phyloP scores from a whole-genome alignment of 1,140 invertebrate species.

The Drosophila leontia region DNA sequence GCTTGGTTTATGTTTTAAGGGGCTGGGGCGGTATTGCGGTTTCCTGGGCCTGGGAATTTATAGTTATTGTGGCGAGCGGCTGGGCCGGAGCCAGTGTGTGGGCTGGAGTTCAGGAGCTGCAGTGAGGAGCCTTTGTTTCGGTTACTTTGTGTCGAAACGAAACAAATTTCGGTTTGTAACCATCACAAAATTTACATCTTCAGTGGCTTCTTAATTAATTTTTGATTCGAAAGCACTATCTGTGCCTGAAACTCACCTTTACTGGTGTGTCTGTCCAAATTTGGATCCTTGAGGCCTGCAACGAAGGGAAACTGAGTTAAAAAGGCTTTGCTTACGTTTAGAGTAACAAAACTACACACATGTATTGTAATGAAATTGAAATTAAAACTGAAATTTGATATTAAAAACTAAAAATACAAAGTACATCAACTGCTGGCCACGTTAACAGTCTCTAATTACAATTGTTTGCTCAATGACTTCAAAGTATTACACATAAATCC shows the following conservation, averaged over 20 bases:
- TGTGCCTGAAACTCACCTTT: constrained; percentile 60
- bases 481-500: not conserved
- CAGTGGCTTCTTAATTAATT: constrained; percentile 54
- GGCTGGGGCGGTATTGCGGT: constrained; percentile 31
- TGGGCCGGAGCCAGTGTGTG: constrained; percentile 32
- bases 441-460: constrained; percentile 49
- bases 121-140: constrained; percentile 38
- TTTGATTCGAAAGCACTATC: constrained; percentile 18
- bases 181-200: constrained; percentile 61
- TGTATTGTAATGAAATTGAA: no score
- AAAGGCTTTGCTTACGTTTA: not conserved
- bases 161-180: constrained; percentile 62
- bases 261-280: constrained; percentile 74
- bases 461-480: not conserved
- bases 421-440: not conserved
- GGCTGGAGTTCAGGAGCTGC: constrained; percentile 16
- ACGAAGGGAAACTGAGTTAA: constrained; percentile 23
- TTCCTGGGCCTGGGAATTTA: constrained; percentile 65
- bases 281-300: constrained; percentile 81
- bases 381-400: no score
- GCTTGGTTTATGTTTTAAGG: constrained; percentile 61
- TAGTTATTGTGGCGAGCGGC: constrained; percentile 73
- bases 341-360: not conserved
- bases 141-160: constrained; percentile 53
- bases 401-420: not conserved